These are phyloP conservation scores for Pemphigus obesinymphae DNA, from an alignment of 1,140 invertebrate species.

Conservation along the genomic window DNA sequence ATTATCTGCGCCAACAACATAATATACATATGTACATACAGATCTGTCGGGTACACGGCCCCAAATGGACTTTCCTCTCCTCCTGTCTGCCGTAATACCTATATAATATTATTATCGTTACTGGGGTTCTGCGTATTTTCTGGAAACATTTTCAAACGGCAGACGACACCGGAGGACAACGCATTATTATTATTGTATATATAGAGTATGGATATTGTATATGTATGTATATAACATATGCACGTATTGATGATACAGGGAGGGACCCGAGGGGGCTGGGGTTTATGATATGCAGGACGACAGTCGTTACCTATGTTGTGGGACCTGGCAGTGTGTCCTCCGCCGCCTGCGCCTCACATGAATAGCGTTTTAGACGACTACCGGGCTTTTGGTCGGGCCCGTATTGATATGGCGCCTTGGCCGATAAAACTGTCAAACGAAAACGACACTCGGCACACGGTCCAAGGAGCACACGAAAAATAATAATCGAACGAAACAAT, in stretches of 20 bases:
- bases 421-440: constrained; percentile 38
- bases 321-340: not conserved
- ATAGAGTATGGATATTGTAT: no score
- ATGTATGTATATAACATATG: no score
- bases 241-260: not conserved
- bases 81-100: no score
- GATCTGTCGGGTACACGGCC: no score
- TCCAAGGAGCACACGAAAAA: constrained; percentile 7
- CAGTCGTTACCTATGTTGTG: not conserved
- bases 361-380: constrained; percentile 4
- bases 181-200: not conserved
- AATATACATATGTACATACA: no score
- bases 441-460: constrained; percentile 37
- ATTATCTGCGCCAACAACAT: no score
- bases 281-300: not conserved
- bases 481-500: not conserved
- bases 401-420: constrained; percentile 17
- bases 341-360: not conserved
- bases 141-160: not conserved
- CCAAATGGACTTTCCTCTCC: no score
- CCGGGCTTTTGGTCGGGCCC: constrained; percentile 8
- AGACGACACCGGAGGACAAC: not conserved
- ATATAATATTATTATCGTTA: no score
- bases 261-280: no score
- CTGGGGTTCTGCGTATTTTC: not conserved